These are phyloP conservation scores for Anarhynchus alexandrinus DNA, from an alignment of 2,113 vertebrate genomes.

Conservation along the genomic window DNA sequence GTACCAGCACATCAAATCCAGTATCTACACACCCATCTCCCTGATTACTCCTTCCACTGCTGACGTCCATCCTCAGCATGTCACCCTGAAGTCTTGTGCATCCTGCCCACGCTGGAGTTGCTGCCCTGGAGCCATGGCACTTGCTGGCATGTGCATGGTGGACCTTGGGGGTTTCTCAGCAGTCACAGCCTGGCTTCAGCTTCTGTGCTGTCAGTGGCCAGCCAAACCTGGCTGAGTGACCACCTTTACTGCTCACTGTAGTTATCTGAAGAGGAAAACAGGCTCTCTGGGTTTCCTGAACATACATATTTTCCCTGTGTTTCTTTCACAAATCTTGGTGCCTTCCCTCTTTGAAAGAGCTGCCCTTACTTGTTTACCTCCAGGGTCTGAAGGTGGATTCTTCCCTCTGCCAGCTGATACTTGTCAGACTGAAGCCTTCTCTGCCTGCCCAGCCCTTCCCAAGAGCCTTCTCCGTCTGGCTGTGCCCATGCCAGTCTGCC, in stretches of 20 bases:
- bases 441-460: background rate
- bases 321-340: background rate
- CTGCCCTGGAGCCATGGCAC: background rate
- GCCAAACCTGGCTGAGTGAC: background rate
- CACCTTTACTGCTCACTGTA: background rate
- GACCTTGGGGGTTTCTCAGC: background rate
- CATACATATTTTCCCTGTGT: background rate
- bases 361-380: background rate
- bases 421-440: background rate
- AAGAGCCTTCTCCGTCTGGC: background rate
- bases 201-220: background rate
- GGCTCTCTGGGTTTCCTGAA: background rate
- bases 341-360: background rate
- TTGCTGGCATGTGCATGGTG: background rate
- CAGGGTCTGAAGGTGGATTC: background rate
- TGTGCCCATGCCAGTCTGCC: background rate
- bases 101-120: background rate
- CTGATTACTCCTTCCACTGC: background rate
- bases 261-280: background rate
- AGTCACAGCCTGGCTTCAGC: background rate
- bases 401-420: background rate
- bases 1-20: background rate
- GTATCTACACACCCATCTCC: rapidly evolving
- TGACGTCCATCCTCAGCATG: background rate
- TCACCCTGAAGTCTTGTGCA: background rate